phyloP scores from a whole-genome alignment of 2,797 vertebrate genomes.

The Cryptoprocta ferox region DNA sequence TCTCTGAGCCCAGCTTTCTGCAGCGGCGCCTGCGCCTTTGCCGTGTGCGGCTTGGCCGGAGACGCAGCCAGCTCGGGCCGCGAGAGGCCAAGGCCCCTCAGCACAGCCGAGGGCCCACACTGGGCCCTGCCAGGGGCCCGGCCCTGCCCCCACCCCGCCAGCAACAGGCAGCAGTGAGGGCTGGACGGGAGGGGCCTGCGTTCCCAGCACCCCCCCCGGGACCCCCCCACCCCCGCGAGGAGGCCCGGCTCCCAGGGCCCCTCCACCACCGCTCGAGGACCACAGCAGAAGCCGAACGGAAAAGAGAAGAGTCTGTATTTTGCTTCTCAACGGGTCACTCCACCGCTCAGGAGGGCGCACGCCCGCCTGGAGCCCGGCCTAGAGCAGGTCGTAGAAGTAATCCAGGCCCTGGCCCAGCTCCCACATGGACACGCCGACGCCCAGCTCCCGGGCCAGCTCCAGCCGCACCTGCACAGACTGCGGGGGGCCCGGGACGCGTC shows the following conservation, averaged over 20 bases:
- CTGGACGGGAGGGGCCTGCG: background rate
- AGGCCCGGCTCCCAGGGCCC: background rate
- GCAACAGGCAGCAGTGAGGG: background rate
- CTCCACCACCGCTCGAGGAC: background rate
- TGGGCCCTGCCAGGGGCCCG: background rate
- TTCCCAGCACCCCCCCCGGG: background rate
- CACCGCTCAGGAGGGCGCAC: background rate
- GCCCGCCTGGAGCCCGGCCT: accelerated
- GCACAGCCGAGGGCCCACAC: background rate
- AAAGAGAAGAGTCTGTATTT: slow-evolving; percentile 65
- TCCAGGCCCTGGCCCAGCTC: slow-evolving; percentile 99
- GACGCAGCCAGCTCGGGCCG: too few relatives aligned
- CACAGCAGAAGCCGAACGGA: background rate
- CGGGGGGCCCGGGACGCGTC: background rate
- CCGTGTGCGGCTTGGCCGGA: accelerated
- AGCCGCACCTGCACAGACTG: slow-evolving; percentile 94
- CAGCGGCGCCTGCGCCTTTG: accelerated
- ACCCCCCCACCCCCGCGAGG: accelerated
- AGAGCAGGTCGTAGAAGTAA: slow-evolving; percentile 97
- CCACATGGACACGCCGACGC: slow-evolving; percentile 97
- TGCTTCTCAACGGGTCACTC: accelerated
- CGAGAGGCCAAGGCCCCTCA: background rate
- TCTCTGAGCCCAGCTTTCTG: accelerated
- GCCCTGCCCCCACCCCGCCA: background rate
- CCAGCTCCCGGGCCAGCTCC: slow-evolving; percentile 93